These are phyloP conservation scores for Pseudococcus longispinus DNA, from an alignment of 2,888 invertebrate genomes.

Conservation along the genomic window DNA sequence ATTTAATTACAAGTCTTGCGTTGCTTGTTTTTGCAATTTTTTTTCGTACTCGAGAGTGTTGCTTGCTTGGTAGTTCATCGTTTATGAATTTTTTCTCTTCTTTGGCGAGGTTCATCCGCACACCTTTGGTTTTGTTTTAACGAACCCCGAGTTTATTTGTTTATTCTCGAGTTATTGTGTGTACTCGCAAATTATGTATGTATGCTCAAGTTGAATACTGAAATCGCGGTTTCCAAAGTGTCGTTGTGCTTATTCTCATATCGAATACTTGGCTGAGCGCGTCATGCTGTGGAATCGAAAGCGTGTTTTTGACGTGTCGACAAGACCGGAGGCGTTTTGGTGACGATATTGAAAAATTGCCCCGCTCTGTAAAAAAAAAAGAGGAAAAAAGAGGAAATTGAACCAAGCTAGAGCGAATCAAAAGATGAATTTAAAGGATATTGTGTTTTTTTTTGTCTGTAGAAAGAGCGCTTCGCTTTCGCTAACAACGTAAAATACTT, in stretches of 20 bases:
- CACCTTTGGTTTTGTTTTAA: conserved; percentile 10
- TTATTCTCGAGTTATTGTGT: not conserved
- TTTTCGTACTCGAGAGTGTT: not conserved
- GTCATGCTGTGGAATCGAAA: not conserved
- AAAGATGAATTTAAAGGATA: conserved; percentile 1
- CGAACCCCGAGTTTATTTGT: not conserved
- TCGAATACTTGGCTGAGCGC: not conserved
- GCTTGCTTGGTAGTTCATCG: not conserved
- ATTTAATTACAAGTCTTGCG: conserved; percentile 15
- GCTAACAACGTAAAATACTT: not conserved
- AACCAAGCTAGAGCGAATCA: not conserved
- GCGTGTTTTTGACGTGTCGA: not conserved
- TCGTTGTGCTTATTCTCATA: not conserved
- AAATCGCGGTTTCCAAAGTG: not conserved
- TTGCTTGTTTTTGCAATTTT: conserved; percentile 3
- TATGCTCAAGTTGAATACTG: not conserved
- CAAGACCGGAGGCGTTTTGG: not conserved
- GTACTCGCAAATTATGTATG: not conserved
- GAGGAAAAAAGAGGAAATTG: not conserved
- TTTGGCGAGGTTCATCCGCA: not conserved
- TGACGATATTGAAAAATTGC: conserved; percentile 21
- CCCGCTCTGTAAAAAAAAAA: not conserved
- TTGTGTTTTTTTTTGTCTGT: not conserved
- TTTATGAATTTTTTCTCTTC: not conserved
- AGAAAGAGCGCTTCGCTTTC: not conserved